phyloP scores from a whole-genome alignment of 2,797 vertebrate genomes.

The Labeo calbasu region DNA sequence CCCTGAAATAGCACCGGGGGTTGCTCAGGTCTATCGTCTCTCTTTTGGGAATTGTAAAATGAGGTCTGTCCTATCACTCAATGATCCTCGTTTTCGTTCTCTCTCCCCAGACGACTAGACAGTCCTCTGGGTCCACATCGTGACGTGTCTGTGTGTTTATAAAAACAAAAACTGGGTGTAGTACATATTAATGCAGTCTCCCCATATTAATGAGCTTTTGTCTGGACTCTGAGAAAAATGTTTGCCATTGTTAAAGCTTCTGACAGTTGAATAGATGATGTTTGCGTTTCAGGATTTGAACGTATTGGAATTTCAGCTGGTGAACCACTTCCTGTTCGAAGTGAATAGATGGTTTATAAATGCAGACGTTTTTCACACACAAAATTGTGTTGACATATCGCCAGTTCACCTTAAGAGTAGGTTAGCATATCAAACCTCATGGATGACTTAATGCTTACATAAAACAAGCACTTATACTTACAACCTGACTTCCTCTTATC shows the following conservation, averaged over 20 bases:
- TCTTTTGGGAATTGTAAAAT: conserved; percentile 70
- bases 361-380: not conserved
- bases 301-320: conserved; percentile 40
- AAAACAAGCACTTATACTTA: conserved; percentile 32
- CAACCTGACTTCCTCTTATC: conserved; percentile 16
- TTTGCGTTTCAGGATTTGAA: conserved; percentile 47
- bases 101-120: conserved; percentile 38
- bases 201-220: conserved; percentile 14
- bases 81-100: conserved; percentile 35
- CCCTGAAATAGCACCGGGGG: conserved; percentile 77
- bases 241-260: conserved; percentile 25
- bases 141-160: conserved; percentile 32
- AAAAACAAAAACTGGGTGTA: conserved; percentile 40
- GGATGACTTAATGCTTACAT: not conserved
- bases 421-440: conserved; percentile 29
- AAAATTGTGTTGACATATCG: not conserved
- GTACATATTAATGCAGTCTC: conserved; percentile 6
- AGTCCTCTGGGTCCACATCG: conserved; percentile 39
- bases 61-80: conserved; percentile 67
- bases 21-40: conserved; percentile 62
- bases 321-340: conserved; percentile 33
- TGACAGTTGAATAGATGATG: conserved; percentile 41
- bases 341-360: conserved; percentile 14
- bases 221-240: conserved; percentile 4
- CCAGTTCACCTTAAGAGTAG: conserved; percentile 3